Percentiles rank a stretch among this genome's conserved stretches.
Conservation (phyloP, 2,888 invertebrate species). For the Sepioteuthis lessoniana region DNA sequence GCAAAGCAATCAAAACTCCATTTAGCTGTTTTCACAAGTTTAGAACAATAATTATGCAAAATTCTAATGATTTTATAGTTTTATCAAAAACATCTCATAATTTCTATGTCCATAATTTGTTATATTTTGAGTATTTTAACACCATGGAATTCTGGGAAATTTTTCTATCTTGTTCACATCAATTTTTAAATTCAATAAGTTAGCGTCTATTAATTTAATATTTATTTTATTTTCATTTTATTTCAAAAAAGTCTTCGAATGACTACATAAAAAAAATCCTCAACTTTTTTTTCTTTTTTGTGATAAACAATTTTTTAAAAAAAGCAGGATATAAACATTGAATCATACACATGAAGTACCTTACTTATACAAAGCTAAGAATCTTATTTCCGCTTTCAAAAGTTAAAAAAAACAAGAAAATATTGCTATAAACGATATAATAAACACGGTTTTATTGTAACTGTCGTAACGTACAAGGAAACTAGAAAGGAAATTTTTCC, state of each 20-base stretch:
- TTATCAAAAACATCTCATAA: not conserved
- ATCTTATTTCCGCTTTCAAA: not conserved
- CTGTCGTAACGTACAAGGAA: not conserved
- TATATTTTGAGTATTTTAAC: not conserved
- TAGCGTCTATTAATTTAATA: not conserved
- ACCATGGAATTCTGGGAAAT: not conserved
- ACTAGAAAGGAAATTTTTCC: not conserved
- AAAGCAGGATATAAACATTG: not conserved
- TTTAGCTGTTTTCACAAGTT: no score
- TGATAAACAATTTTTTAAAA: not conserved
- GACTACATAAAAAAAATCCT: not conserved
- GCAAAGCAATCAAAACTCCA: no score
- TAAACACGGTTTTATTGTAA: not conserved
- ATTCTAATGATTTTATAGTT: not conserved
- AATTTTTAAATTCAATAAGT: not conserved
- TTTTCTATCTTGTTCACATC: not conserved
- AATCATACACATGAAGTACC: not conserved
- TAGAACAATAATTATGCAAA: no score
- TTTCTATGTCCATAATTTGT: not conserved
- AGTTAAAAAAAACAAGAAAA: not conserved
- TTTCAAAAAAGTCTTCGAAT: not conserved
- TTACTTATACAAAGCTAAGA: not conserved
- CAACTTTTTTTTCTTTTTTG: not conserved
- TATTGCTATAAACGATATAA: not conserved
- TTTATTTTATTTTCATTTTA: not conserved